phyloP scores from a whole-genome alignment of 2,888 invertebrate species.

The Drosophila antonietae region DNA sequence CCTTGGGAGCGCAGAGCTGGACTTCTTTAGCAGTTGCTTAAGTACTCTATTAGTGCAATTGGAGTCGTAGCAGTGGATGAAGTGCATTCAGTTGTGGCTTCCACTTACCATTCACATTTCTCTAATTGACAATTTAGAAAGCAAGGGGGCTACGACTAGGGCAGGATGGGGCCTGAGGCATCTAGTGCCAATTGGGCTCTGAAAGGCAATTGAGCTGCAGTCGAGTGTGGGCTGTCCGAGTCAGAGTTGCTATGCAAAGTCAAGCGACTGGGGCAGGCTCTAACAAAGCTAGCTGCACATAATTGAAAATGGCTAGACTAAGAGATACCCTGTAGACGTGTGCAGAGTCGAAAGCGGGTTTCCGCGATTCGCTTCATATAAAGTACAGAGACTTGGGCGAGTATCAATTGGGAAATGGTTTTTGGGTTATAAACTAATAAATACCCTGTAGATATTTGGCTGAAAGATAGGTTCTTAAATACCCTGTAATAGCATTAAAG shows the following conservation, averaged over 20 bases:
- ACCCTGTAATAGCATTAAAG: not conserved
- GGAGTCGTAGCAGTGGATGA: slow-evolving; percentile 33
- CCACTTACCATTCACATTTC: slow-evolving; percentile 5
- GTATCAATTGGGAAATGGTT: not conserved
- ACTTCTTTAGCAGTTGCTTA: slow-evolving; percentile 43
- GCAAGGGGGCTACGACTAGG: not conserved
- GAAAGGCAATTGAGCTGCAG: not conserved
- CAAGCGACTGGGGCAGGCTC: not conserved
- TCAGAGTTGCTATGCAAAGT: not conserved
- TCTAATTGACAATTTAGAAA: slow-evolving; percentile 40
- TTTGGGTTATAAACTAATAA: fast-evolving
- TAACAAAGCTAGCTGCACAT: not conserved
- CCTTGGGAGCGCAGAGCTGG: slow-evolving; percentile 13
- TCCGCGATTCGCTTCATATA: not conserved
- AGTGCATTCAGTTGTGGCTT: slow-evolving; percentile 29
- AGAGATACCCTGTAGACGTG: not conserved
- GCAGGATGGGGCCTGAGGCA: not conserved
- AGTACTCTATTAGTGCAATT: slow-evolving; percentile 77
- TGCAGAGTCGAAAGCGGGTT: not conserved
- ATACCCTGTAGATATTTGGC: not conserved
- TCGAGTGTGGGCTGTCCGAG: not conserved
- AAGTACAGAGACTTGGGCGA: too few species aligned
- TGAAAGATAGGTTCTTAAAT: not conserved
- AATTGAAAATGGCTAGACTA: not conserved
- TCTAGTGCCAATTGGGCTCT: slow-evolving; percentile 15